A percentile compares a stretch with the other conserved stretches of the same genome.
These are phyloP conservation scores for Hartigia nigra DNA, from an alignment of 2,888 invertebrate genomes.

Conservation along the genomic window DNA sequence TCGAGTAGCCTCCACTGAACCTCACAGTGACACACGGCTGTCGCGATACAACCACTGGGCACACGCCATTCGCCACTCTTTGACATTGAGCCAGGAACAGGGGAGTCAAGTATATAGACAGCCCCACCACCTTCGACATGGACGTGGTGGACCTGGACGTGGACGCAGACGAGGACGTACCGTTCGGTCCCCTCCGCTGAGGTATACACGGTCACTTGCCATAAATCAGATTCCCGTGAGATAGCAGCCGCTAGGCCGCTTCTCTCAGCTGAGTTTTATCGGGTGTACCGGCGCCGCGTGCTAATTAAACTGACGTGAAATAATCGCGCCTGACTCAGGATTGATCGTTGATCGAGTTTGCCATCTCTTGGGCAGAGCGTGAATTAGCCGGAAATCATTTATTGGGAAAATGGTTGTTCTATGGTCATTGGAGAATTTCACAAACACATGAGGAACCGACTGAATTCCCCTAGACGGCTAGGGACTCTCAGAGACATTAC, in stretches of 20 bases:
- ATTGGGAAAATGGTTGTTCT: not conserved
- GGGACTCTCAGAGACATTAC: not conserved
- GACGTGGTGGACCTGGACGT: conserved; percentile 9
- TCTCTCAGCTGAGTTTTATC: conserved; percentile 62
- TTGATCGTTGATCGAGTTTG: conserved; percentile 62
- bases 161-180: not conserved
- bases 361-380: not conserved
- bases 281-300: conserved; percentile 61
- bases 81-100: conserved; percentile 38
- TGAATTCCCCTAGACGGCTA: not conserved
- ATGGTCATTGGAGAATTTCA: not conserved
- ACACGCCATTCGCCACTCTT: conserved; percentile 26
- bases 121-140: conserved; percentile 28
- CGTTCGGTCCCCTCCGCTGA: conserved; percentile 4
- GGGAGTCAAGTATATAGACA: conserved; percentile 6
- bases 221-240: conserved; percentile 65
- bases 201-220: conserved; percentile 49
- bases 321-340: conserved; percentile 63
- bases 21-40: conserved; percentile 37
- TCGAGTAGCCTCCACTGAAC: conserved; percentile 22
- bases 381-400: not conserved
- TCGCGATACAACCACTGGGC: conserved; percentile 23
- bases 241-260: conserved; percentile 59
- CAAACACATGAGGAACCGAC: not conserved
- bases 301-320: conserved; percentile 66